A percentile compares a stretch with the other conserved stretches of the same genome.
phyloP scores from a whole-genome alignment of 2,797 vertebrate species.

The Streptopelia turtur region DNA sequence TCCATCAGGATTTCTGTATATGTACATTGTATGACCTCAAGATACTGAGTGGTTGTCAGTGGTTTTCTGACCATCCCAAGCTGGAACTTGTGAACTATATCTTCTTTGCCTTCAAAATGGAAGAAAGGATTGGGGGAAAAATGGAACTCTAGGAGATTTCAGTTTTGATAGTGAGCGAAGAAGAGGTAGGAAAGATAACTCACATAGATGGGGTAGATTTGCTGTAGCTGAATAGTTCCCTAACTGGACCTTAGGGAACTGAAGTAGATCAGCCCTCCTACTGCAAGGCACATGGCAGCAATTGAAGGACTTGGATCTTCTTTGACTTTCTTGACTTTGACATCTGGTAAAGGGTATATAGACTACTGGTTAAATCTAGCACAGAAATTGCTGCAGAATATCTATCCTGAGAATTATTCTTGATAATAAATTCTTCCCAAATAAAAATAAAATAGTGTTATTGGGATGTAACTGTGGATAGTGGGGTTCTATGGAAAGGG shows the following conservation, averaged over 20 bases:
- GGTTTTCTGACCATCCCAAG: background rate
- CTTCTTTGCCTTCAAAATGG: background rate
- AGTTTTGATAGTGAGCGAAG: background rate
- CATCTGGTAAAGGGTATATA: background rate
- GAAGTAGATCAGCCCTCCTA: background rate
- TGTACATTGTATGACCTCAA: background rate
- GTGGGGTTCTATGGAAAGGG: background rate
- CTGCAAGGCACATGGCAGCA: background rate
- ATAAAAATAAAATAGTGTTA: background rate
- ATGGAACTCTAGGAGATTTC: background rate
- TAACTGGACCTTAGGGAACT: background rate
- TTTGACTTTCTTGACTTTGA: background rate
- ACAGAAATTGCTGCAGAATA: background rate
- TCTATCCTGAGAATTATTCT: background rate
- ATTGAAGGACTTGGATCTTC: background rate
- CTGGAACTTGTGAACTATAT: background rate
- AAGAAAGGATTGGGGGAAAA: background rate
- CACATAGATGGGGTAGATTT: rapidly evolving
- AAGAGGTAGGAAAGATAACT: background rate
- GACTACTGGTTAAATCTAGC: background rate
- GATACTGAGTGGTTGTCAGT: background rate
- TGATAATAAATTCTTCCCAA: background rate
- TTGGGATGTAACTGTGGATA: rapidly evolving
- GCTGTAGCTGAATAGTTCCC: background rate
- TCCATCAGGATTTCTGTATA: background rate